phyloP scores from a whole-genome alignment of 2,888 invertebrate genomes.

The Aphodius granarius region DNA sequence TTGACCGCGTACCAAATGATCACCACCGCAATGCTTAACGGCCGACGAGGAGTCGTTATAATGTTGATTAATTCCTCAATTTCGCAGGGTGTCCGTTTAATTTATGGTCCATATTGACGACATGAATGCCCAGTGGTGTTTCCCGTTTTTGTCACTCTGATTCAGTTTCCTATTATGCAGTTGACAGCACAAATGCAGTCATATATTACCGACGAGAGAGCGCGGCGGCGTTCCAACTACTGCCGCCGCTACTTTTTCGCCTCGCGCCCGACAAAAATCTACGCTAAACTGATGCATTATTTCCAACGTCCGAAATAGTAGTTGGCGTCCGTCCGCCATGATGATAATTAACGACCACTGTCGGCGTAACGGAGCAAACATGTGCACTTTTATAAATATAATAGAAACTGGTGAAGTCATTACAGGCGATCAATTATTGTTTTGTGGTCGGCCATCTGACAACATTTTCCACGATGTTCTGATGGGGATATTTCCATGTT shows the following conservation, averaged over 20 bases:
- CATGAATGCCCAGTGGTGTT: slow-evolving; percentile 24
- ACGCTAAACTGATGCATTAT: slow-evolving; percentile 2
- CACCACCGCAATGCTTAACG: not conserved
- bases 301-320: not conserved
- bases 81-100: slow-evolving; percentile 19
- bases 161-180: slow-evolving; percentile 27
- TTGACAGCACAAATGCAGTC: slow-evolving; percentile 22
- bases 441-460: not conserved
- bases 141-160: slow-evolving; percentile 27
- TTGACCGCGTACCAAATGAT: not conserved
- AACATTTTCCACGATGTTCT: not conserved
- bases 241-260: not conserved
- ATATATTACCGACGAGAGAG: slow-evolving; percentile 18
- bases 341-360: not conserved
- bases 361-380: not conserved
- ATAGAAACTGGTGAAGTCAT: not conserved
- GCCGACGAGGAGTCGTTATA: not conserved
- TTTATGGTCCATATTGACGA: slow-evolving; percentile 27
- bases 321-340: not conserved
- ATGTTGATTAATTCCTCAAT: slow-evolving; percentile 27
- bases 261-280: slow-evolving; percentile 5
- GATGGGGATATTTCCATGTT: not conserved
- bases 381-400: not conserved
- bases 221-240: not conserved
- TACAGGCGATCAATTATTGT: not conserved